Conservation (phyloP, 2,113 vertebrate species). For the Eptesicus fuscus region DNA sequence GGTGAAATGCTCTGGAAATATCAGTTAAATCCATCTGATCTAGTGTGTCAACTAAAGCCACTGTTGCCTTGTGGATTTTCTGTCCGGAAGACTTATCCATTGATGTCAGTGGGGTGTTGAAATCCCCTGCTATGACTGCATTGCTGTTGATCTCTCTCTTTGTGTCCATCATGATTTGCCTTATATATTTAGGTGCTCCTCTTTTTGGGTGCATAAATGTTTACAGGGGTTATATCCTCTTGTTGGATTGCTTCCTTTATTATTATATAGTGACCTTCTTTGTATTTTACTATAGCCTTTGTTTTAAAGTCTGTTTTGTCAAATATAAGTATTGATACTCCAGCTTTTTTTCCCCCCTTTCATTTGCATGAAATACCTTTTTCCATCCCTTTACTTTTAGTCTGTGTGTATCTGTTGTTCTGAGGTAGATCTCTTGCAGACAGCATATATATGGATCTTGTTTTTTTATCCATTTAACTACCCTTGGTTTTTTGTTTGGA, state of each 20-base stretch:
- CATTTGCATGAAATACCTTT: neutral
- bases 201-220: neutral
- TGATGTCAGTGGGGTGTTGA: neutral
- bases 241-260: too few relatives aligned
- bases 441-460: neutral
- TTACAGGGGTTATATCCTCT: neutral
- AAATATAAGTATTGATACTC: neutral
- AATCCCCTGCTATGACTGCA: neutral
- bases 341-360: neutral
- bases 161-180: neutral
- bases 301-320: neutral
- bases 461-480: neutral
- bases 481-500: neutral
- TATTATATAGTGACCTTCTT: neutral
- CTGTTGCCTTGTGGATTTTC: neutral
- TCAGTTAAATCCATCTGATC: neutral
- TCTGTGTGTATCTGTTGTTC: neutral
- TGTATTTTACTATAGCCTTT: neutral
- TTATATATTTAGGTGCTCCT: neutral
- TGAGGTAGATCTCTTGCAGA: neutral
- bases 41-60: neutral
- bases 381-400: neutral
- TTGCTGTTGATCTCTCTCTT: neutral
- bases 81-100: neutral
- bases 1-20: neutral